Percentiles rank a stretch among this genome's conserved stretches.
Conservation (phyloP, 2,888 invertebrate species). For the Hipparchia sbordonii region DNA sequence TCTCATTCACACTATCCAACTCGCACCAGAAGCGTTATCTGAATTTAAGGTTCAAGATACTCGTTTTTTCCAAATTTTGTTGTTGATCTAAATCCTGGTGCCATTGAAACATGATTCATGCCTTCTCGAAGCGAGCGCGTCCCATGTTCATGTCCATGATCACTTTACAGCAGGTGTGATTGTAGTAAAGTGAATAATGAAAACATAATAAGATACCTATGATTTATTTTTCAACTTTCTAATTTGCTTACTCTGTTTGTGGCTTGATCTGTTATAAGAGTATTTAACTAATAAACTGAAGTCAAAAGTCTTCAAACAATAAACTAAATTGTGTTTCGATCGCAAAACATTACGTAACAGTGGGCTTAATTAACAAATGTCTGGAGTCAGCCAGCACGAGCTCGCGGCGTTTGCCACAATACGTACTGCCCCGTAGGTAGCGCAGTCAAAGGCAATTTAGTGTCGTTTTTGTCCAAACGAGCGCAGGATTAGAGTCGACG, state of each 20-base stretch:
- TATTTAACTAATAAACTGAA: not conserved
- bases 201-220: not conserved
- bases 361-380: not conserved
- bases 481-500: not conserved
- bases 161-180: not conserved
- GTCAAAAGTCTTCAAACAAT: not conserved
- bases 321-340: not conserved
- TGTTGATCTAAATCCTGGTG: no score
- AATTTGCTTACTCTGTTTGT: not conserved
- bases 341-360: not conserved
- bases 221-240: not conserved
- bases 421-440: not conserved
- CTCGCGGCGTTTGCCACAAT: not conserved
- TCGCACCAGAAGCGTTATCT: no score
- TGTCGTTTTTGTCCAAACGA: slow-evolving; percentile 2
- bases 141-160: no score
- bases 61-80: no score
- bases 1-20: no score
- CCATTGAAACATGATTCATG: no score
- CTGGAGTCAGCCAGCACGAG: not conserved
- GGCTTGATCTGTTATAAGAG: not conserved
- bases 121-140: no score
- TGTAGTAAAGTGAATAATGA: not conserved
- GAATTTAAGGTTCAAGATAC: no score
- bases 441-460: not conserved